Evolutionary conservation across 2,797 vertebrate genomes (phyloP), one percentile per base, ranked within the genome.

Genomic region (Sebastes matsubarae): DNA sequence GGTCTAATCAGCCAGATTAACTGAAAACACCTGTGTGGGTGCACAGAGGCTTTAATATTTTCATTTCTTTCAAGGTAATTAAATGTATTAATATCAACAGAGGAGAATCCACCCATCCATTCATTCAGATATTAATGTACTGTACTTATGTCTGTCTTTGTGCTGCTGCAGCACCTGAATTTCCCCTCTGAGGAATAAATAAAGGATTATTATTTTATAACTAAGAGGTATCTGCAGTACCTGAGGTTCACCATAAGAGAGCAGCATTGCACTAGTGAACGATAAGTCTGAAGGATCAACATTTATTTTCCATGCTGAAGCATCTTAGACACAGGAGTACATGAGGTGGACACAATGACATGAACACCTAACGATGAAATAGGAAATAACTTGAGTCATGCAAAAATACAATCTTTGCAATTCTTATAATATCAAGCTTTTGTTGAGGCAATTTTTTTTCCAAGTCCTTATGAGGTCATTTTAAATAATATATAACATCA

Each of bases 251-350:
- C 90, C 93, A 92, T 22, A 52, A 5, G 92, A 78, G 73, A 6
- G 86, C 83, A 88, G 81, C 68, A 84, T 87, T 75, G 77, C 4
- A 85, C 22, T 11, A 55, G 36, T 75, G 5, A 87, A 80, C n/a
- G 7, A 67, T 1, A 38, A 52, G 10, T 5, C 5, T 8, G 4
- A 5, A 60, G 5, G 6, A 12, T 10, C 14, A 20, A 12, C 3
- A 1, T 25, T 14, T 36, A 3, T 70, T 69, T 63, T 20, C 8
- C 9, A 2, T 9, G 4, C 25, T 38, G n/a, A 18, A 42, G 5
- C 27, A 18, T 70, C 5, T 54, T 10, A 14, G 6, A 12, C 6
- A 46, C 2, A 58, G 1, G 6, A 71, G n/a, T 18, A 16, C 2
- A 25, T 46, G 14, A 8, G 4, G 8, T 55, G 18, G 36, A 54